Evolutionary conservation across 2,888 invertebrate species (phyloP).

Genomic region (Hofmannophila pseudospretella): DNA sequence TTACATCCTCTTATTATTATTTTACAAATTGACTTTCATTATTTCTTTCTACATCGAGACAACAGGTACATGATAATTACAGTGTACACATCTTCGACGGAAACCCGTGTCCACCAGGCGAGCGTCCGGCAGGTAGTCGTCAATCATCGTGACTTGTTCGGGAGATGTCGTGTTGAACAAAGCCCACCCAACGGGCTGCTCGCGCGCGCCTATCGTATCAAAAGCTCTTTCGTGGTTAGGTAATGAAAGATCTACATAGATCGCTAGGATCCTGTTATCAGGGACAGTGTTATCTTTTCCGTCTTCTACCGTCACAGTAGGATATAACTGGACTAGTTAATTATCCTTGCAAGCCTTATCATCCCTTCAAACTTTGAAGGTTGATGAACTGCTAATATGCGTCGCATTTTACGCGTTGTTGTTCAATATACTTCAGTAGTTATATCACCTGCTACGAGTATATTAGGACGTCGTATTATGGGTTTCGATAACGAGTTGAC

Average conservation of each 20-base stretch:
- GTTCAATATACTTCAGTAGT: too few species aligned
- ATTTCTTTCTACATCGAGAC: not conserved
- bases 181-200: constrained; percentile 50
- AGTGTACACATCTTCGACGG: constrained; percentile 9
- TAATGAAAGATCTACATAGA: not conserved
- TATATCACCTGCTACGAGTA: too few species aligned
- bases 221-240: constrained; percentile 10
- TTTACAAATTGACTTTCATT: not conserved
- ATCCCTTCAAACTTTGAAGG: not conserved
- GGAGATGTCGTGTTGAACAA: constrained; percentile 38
- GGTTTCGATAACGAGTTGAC: too few species aligned
- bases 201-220: constrained; percentile 38
- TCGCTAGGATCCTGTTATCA: too few species aligned
- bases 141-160: constrained; percentile 52
- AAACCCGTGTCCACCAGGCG: constrained; percentile 20
- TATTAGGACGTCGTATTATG: too few species aligned
- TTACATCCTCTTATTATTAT: not conserved
- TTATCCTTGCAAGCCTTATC: not conserved
- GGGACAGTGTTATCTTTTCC: too few species aligned
- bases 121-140: constrained; percentile 44
- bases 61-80: constrained; percentile 4
- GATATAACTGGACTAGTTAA: too few species aligned
- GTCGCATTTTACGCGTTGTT: too few species aligned
- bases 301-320: too few species aligned
- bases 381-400: too few species aligned